Evolutionary conservation across 2,113 vertebrate species (phyloP).

Genomic region (Felis chaus): DNA sequence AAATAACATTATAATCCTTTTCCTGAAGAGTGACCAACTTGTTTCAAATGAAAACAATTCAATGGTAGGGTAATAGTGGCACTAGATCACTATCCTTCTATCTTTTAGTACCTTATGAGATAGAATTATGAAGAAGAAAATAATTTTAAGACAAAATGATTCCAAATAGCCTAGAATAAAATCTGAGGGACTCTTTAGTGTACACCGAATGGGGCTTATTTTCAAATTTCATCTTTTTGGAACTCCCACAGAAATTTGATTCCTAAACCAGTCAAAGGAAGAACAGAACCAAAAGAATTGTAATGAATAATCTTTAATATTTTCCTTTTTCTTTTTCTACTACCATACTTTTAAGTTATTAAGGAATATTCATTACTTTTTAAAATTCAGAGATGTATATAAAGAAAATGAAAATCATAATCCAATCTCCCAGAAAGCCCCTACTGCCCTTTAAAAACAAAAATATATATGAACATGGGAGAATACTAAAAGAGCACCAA

Average conservation of each 20-base stretch:
- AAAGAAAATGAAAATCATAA: constrained; percentile 21
- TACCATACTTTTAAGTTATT: constrained; percentile 20
- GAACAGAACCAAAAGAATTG: background rate
- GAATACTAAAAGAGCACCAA: background rate
- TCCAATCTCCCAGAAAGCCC: background rate
- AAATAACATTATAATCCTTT: background rate
- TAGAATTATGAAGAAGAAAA: constrained; percentile 42
- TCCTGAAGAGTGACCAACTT: background rate
- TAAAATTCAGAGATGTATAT: constrained; percentile 2
- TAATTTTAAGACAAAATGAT: background rate
- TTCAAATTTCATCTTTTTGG: constrained; percentile 39
- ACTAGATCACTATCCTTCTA: background rate
- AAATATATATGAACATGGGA: background rate
- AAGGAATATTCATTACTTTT: background rate
- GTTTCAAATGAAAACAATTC: constrained; percentile 7
- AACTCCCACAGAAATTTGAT: constrained; percentile 17
- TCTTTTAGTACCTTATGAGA: background rate
- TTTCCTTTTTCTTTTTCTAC: constrained; percentile 43
- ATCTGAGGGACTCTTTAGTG: background rate
- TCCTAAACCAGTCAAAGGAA: constrained; percentile 11
- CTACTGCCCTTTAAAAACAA: constrained; percentile 2
- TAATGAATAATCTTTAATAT: background rate
- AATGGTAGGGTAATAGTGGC: background rate
- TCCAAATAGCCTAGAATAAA: constrained; percentile 28
- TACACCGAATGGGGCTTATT: background rate